Conservation (phyloP, 2,888 invertebrate species). For the Platycnemis pennipes region DNA sequence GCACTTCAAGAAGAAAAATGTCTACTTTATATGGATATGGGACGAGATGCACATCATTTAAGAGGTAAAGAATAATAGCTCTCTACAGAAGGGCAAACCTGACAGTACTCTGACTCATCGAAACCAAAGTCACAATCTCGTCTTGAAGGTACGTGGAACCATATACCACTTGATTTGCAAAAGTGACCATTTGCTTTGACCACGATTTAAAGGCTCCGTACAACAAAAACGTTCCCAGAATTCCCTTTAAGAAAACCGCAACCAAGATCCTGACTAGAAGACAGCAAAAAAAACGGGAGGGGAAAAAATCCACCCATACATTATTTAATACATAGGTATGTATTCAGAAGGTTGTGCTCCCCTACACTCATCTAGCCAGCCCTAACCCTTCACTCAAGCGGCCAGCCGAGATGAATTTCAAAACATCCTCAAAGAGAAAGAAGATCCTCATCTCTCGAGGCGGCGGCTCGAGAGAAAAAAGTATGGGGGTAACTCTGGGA, state of each 20-base stretch:
- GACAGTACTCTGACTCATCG: background rate
- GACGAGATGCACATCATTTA: too few species aligned
- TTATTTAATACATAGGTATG: background rate
- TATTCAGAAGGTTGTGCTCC: background rate
- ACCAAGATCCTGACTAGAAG: background rate
- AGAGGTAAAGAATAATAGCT: too few species aligned
- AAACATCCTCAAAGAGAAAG: conserved; percentile 29
- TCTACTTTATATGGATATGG: too few species aligned
- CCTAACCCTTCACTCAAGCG: conserved; percentile 22
- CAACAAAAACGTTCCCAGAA: background rate
- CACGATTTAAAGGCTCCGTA: background rate
- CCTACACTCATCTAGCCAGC: background rate
- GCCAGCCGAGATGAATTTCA: conserved; percentile 27
- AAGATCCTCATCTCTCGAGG: background rate
- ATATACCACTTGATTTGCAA: background rate
- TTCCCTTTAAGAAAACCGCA: background rate
- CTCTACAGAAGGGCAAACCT: too few species aligned
- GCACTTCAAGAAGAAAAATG: too few species aligned
- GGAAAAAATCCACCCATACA: too few species aligned
- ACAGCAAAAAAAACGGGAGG: background rate
- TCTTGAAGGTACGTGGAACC: background rate
- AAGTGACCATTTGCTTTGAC: background rate
- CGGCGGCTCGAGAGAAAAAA: background rate
- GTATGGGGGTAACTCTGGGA: background rate
- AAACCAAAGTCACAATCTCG: background rate